Evolutionary conservation across 64 coral and sea anemone species (phyloP).

Genomic region (Pachyseris speciosa): DNA sequence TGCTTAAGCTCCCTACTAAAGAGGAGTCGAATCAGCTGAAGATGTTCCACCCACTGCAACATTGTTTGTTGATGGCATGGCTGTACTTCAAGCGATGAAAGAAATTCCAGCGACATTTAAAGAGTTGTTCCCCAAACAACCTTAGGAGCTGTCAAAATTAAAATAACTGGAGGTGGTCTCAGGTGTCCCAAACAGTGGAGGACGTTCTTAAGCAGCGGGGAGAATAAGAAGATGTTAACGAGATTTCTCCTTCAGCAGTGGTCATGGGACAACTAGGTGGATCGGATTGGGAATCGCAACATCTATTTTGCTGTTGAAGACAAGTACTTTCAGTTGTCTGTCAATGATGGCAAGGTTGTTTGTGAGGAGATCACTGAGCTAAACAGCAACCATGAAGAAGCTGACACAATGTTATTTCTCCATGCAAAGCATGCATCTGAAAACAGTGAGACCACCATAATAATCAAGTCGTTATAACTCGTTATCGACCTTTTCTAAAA

Average conservation of each 20-base stretch:
- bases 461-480: too few species aligned
- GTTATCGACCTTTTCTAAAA: too few species aligned
- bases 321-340: too few species aligned
- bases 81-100: slow-evolving; percentile 62
- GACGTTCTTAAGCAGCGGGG: slow-evolving; percentile 73
- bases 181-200: slow-evolving; percentile 75
- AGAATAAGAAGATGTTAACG: slow-evolving; percentile 67
- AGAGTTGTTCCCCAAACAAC: slow-evolving; percentile 56
- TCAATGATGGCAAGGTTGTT: too few species aligned
- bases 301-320: too few species aligned
- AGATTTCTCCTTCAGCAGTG: too few species aligned
- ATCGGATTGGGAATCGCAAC: slow-evolving; percentile 15
- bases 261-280: slow-evolving; percentile 39
- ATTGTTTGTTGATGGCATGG: slow-evolving; percentile 69
- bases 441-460: too few species aligned
- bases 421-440: too few species aligned
- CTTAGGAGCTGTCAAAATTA: slow-evolving; percentile 47
- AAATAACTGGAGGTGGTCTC: slow-evolving; percentile 62
- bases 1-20: too few species aligned
- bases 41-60: slow-evolving; percentile 61
- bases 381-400: too few species aligned
- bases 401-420: too few species aligned
- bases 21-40: slow-evolving; percentile 69
- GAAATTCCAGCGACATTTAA: slow-evolving; percentile 47
- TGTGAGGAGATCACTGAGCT: too few species aligned